Percentiles rank a stretch among this genome's conserved stretches.
Evolutionary conservation across 1,140 invertebrate genomes (phyloP).

Genomic region (Paralvinella palmiformis): DNA sequence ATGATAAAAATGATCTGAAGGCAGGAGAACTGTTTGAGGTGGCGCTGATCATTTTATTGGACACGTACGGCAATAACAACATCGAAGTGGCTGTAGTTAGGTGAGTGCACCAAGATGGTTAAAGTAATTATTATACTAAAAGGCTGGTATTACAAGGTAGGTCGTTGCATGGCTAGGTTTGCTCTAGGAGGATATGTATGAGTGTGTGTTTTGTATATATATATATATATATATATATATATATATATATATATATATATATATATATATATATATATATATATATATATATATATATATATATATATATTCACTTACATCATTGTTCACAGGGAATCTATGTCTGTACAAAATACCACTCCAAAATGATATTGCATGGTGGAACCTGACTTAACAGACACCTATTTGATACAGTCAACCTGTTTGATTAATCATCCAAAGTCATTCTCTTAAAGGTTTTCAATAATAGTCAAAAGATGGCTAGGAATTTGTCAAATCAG

Average conservation of each 20-base stretch:
- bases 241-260: not conserved
- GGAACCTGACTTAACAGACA: no score
- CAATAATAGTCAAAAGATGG: no score
- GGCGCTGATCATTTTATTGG: conserved; percentile 24
- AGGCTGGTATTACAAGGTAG: no score
- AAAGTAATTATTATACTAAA: not conserved
- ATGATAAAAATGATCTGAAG: conserved; percentile 27
- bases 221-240: not conserved
- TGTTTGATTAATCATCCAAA: no score
- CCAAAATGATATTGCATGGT: no score
- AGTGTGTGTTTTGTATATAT: not conserved
- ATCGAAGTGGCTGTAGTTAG: conserved; percentile 29
- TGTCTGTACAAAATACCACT: no score
- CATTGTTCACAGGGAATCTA: no score
- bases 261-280: not conserved
- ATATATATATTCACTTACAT: no score
- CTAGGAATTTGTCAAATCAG: no score
- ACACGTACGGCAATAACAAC: conserved; percentile 26
- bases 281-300: not conserved
- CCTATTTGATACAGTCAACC: no score
- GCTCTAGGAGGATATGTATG: not conserved
- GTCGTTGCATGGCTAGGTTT: no score
- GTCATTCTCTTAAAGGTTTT: no score
- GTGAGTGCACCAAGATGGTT: conserved; percentile 13
- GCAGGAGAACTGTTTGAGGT: conserved; percentile 29